Evolutionary conservation across 2,888 invertebrate genomes (phyloP).

Genomic region (Apodemia hepburni): DNA sequence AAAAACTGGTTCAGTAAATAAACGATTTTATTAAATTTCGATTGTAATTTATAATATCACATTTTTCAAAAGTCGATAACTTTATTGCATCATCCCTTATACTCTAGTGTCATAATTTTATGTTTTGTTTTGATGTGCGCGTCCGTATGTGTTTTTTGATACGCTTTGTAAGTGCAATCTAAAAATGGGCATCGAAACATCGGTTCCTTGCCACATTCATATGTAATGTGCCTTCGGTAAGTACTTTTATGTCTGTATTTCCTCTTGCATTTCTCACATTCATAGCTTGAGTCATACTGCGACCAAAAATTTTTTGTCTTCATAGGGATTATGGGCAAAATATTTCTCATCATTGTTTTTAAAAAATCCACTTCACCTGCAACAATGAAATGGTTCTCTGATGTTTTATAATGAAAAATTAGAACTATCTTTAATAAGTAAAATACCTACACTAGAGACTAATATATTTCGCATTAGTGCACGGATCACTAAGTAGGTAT

Average conservation of each 20-base stretch:
- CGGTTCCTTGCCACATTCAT: conserved; percentile 83
- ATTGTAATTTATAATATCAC: conserved; percentile 60
- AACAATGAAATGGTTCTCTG: conserved; percentile 56
- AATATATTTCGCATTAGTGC: too few species aligned
- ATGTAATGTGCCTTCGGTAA: conserved; percentile 84
- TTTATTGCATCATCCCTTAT: conserved; percentile 52
- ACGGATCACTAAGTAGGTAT: too few species aligned
- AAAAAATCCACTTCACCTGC: conserved; percentile 76
- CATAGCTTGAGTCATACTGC: conserved; percentile 66
- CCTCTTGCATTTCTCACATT: conserved; percentile 85
- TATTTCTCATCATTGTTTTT: conserved; percentile 72
- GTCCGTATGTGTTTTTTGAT: conserved; percentile 74
- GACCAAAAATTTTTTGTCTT: conserved; percentile 76
- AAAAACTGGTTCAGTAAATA: conserved; percentile 13
- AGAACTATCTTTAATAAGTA: neutral
- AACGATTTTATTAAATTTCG: conserved; percentile 37
- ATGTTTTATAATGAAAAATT: conserved; percentile 24
- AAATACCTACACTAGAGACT: too few species aligned
- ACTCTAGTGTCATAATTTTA: conserved; percentile 81
- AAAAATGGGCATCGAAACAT: conserved; percentile 73
- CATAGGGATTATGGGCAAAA: conserved; percentile 70
- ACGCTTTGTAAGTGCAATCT: conserved; percentile 73
- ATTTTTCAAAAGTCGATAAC: conserved; percentile 40
- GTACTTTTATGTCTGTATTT: conserved; percentile 88
- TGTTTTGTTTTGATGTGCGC: conserved; percentile 76